Conservation (phyloP, 2,113 vertebrate genomes). For the Solea solea region DNA sequence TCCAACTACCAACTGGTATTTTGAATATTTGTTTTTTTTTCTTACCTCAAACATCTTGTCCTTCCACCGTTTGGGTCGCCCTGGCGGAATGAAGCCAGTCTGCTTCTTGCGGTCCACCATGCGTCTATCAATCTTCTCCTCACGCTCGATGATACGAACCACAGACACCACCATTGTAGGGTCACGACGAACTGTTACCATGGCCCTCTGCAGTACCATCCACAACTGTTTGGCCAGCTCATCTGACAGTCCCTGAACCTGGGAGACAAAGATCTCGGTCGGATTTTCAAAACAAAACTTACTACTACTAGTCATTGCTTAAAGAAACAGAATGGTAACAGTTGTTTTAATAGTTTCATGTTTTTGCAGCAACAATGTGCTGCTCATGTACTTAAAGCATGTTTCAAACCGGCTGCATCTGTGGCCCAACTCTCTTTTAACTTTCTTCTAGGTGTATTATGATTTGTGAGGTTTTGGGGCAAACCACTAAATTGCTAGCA, state of each 20-base stretch:
- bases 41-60: constrained; percentile 89
- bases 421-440: too few relatives aligned
- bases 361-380: not conserved
- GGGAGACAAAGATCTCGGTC: not conserved
- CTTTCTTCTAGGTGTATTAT: not conserved
- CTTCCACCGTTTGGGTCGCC: constrained; percentile 95
- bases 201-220: constrained; percentile 94
- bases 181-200: constrained; percentile 92
- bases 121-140: constrained; percentile 93
- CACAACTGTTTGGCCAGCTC: constrained; percentile 95
- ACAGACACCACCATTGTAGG: constrained; percentile 95
- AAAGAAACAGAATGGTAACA: not conserved
- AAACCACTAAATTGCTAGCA: not conserved
- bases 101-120: constrained; percentile 95
- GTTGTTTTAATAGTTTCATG: too few relatives aligned
- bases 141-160: constrained; percentile 95
- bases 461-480: too few relatives aligned
- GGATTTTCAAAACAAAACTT: too few relatives aligned
- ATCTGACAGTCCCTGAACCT: constrained; percentile 91
- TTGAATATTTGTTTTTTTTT: not conserved
- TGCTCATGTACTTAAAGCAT: not conserved
- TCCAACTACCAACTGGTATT: not conserved
- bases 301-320: not conserved
- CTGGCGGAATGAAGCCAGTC: constrained; percentile 92
- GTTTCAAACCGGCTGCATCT: too few relatives aligned